These are phyloP conservation scores for Drosophila fulvimacula DNA, from an alignment of 2,888 invertebrate species.

Conservation along the genomic window DNA sequence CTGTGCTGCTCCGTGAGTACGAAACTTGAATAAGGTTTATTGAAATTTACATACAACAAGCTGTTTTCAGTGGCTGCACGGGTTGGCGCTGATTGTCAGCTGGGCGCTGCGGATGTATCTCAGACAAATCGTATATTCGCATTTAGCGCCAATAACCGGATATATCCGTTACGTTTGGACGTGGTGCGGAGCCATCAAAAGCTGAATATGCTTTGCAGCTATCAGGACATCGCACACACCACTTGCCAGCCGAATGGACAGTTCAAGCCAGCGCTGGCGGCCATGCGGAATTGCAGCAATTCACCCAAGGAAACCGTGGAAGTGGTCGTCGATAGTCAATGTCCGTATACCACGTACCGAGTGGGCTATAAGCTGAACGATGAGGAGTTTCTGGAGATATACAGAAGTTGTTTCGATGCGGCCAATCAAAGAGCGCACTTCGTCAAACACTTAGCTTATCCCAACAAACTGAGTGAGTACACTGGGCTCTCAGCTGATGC, in stretches of 20 bases:
- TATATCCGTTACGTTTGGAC: slow-evolving; percentile 27
- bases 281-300: slow-evolving; percentile 6
- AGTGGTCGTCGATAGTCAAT: slow-evolving; percentile 17
- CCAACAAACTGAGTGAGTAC: slow-evolving; percentile 38
- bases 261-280: slow-evolving; percentile 20
- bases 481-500: too few relatives aligned
- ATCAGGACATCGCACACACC: slow-evolving; percentile 5
- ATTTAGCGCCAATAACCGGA: neutral
- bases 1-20: slow-evolving; percentile 9
- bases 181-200: slow-evolving; percentile 1
- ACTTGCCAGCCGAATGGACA: slow-evolving; percentile 20
- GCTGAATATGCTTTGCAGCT: slow-evolving; percentile 37
- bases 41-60: slow-evolving; percentile 9
- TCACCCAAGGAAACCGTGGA: slow-evolving; percentile 8
- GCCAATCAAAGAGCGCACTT: slow-evolving; percentile 16
- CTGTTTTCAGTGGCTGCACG: slow-evolving; percentile 24
- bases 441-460: slow-evolving; percentile 36
- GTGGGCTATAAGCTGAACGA: slow-evolving; percentile 44
- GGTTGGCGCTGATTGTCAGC: slow-evolving; percentile 37
- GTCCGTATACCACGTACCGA: slow-evolving; percentile 28
- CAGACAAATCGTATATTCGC: slow-evolving; percentile 50
- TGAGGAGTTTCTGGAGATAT: slow-evolving; percentile 54
- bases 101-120: slow-evolving; percentile 4
- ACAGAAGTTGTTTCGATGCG: slow-evolving; percentile 54
- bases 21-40: neutral